Conservation (phyloP, 1,140 invertebrate genomes). For the Melitaea cinxia region DNA sequence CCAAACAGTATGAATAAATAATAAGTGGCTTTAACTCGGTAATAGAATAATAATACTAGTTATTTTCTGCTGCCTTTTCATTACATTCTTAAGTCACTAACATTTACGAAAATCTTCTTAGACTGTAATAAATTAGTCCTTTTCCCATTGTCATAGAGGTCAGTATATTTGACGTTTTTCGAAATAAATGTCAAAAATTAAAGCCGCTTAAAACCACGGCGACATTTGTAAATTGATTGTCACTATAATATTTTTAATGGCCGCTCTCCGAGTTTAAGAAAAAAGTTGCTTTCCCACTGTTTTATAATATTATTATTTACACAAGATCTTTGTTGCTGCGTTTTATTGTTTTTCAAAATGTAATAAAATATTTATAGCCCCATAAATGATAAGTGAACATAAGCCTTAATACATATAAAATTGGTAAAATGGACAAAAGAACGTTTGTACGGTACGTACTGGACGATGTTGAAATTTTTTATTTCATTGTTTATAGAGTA, state of each 20-base stretch:
- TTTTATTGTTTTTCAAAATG: constrained; percentile 61
- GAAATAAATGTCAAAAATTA: constrained; percentile 67
- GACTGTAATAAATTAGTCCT: constrained; percentile 8
- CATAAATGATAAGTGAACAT: background rate
- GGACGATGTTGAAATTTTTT: too few species aligned
- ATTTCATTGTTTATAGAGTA: too few species aligned
- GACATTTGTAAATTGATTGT: constrained; percentile 66
- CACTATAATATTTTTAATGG: constrained; percentile 68
- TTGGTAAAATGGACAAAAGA: background rate
- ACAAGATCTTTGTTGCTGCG: constrained; percentile 54
- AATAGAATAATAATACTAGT: background rate
- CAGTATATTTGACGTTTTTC: constrained; percentile 39
- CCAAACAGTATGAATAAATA: too few species aligned
- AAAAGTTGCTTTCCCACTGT: constrained; percentile 54
- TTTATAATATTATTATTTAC: constrained; percentile 62
- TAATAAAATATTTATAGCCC: constrained; percentile 48
- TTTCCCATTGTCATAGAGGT: constrained; percentile 37
- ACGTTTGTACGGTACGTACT: too few species aligned
- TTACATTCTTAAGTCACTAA: constrained; percentile 20
- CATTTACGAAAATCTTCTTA: background rate
- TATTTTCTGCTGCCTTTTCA: background rate
- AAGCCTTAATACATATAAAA: background rate
- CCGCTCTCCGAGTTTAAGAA: constrained; percentile 33
- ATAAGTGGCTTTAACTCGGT: too few species aligned
- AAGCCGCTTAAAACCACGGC: constrained; percentile 54